Evolutionary conservation across 2,797 vertebrate species (phyloP).

Genomic region (Spea hammondii): DNA sequence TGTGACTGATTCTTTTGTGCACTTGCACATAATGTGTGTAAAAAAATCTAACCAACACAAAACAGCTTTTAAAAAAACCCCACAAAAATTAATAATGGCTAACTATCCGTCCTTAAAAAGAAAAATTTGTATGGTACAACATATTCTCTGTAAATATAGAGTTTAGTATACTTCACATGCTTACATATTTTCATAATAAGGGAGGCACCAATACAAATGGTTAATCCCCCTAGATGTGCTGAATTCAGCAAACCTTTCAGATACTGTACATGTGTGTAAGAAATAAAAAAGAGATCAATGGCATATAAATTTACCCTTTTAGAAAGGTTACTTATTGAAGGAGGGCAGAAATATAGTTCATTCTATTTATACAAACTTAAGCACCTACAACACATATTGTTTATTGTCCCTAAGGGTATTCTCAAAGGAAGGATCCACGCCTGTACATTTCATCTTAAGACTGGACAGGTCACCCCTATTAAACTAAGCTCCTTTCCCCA

Average conservation of each 20-base stretch:
- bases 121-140: no score
- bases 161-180: no score
- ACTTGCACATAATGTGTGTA: no score
- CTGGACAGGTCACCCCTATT: constrained; percentile 26
- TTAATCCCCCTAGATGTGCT: background rate
- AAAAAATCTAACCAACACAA: no score
- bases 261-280: constrained; percentile 8
- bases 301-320: constrained; percentile 25
- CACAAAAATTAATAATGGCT: no score
- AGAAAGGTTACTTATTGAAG: constrained; percentile 29
- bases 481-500: constrained; percentile 32
- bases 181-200: no score
- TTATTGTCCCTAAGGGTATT: constrained; percentile 48
- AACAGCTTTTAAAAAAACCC: no score
- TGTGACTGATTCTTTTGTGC: no score
- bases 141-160: background rate
- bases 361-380: constrained; percentile 47
- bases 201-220: no score
- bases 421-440: constrained; percentile 27
- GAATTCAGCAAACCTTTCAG: background rate
- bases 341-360: constrained; percentile 33
- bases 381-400: constrained; percentile 39
- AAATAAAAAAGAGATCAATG: constrained; percentile 33
- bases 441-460: constrained; percentile 47
- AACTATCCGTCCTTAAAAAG: no score